Percentiles rank a stretch among this genome's conserved stretches.
Evolutionary conservation across 2,888 invertebrate genomes (phyloP).

Genomic region (Ochropleura leucogaster): DNA sequence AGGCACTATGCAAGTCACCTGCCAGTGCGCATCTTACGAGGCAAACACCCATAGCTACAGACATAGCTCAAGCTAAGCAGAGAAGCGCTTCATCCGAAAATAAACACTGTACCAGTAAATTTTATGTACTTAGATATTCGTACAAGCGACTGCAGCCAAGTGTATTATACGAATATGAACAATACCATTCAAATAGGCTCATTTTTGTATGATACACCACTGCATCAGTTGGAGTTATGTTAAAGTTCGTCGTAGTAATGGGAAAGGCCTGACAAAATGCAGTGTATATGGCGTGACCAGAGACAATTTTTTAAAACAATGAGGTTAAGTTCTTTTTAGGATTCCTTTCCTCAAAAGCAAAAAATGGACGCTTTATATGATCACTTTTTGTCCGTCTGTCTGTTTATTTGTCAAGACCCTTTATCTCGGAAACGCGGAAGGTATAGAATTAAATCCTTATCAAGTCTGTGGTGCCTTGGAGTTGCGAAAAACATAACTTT

Average conservation of each 20-base stretch:
- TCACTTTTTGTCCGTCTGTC: no score
- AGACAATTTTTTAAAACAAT: not conserved
- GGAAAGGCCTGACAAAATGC: not conserved
- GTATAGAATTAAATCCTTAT: no score
- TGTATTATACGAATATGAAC: not conserved
- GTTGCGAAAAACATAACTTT: no score
- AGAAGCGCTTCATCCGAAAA: not conserved
- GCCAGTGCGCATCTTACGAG: not conserved
- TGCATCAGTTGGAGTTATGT: not conserved
- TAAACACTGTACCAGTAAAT: not conserved
- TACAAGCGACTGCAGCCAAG: not conserved
- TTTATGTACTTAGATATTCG: not conserved
- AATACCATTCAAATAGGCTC: not conserved
- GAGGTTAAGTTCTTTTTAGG: not conserved
- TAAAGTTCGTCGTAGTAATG: not conserved
- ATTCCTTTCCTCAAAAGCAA: no score
- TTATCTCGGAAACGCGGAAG: no score
- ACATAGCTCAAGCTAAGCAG: not conserved
- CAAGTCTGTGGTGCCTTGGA: no score
- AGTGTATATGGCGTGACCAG: not conserved
- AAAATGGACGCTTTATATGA: no score
- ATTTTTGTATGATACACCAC: not conserved
- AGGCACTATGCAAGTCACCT: not conserved
- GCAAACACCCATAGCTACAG: not conserved
- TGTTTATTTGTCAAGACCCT: no score